Conservation (phyloP, 2,113 vertebrate genomes). For the Onychostruthus taczanowskii region DNA sequence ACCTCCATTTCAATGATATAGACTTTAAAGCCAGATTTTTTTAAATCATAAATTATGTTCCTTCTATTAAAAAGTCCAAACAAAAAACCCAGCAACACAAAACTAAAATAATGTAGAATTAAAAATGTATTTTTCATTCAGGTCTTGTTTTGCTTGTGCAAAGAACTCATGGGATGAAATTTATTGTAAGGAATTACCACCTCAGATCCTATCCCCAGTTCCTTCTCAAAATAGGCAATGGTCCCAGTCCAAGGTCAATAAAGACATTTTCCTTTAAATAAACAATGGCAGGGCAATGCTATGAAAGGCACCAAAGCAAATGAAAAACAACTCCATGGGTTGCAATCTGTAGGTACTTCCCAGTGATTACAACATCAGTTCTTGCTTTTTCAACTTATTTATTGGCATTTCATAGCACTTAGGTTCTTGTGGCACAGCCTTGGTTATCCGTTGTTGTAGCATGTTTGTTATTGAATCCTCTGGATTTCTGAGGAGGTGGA, state of each 20-base stretch:
- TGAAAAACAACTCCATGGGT: not conserved
- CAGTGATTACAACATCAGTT: not conserved
- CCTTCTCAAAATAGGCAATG: not conserved
- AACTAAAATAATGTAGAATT: rapidly evolving
- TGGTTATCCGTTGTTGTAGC: rapidly evolving
- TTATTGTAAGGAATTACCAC: not conserved
- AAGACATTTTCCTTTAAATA: not conserved
- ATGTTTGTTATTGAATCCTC: rapidly evolving
- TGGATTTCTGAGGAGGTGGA: not conserved
- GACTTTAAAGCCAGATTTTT: not conserved
- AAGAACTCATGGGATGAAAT: rapidly evolving
- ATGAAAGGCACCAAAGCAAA: not conserved
- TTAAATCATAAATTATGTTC: not conserved
- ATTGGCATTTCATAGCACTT: not conserved
- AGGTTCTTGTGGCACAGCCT: not conserved
- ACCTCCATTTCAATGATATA: not conserved
- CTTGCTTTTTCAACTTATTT: not conserved
- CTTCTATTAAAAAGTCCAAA: not conserved
- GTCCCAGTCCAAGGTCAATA: not conserved
- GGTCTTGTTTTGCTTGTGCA: not conserved
- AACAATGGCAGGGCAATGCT: not conserved
- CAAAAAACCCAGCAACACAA: rapidly evolving
- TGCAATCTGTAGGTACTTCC: rapidly evolving
- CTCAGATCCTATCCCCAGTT: not conserved
- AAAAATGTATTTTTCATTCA: not conserved